Conservation (phyloP, 2,888 invertebrate genomes). For the Sussaba pulchella region DNA sequence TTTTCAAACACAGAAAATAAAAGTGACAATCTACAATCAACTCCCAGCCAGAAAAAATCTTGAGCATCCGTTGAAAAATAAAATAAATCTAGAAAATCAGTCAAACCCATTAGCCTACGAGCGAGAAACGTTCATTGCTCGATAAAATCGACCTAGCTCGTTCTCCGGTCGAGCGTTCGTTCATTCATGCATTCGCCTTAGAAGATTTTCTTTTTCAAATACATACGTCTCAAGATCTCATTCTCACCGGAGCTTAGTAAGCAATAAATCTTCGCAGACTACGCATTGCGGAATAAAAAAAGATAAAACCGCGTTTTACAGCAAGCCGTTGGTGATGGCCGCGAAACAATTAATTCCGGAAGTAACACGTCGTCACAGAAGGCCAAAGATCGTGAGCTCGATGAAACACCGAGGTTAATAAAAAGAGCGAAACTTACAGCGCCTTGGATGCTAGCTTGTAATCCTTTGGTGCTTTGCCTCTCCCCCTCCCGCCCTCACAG, state of each 20-base stretch:
- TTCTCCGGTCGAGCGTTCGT: no score
- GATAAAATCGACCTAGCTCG: no score
- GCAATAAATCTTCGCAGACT: background rate
- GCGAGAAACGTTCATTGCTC: no score
- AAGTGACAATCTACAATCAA: no score
- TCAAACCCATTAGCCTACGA: no score
- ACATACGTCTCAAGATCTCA: background rate
- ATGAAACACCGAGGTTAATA: background rate
- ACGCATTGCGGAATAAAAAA: constrained; percentile 32
- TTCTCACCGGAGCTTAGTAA: background rate
- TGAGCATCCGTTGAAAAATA: no score
- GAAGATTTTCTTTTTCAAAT: background rate
- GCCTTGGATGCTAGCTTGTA: constrained; percentile 23
- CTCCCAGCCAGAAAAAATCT: no score
- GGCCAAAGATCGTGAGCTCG: constrained; percentile 22
- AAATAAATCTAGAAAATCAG: no score
- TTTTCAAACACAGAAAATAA: no score
- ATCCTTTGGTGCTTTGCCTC: background rate
- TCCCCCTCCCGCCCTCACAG: no score
- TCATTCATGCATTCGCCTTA: no score
- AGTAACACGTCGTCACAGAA: constrained; percentile 42
- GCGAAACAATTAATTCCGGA: constrained; percentile 32
- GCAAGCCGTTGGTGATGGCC: background rate
- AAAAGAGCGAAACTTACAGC: background rate
- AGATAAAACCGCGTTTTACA: constrained; percentile 29